Percentiles rank a stretch among this genome's conserved stretches.
phyloP scores from a whole-genome alignment of 1,140 invertebrate genomes.

The Pogonus chalceus region DNA sequence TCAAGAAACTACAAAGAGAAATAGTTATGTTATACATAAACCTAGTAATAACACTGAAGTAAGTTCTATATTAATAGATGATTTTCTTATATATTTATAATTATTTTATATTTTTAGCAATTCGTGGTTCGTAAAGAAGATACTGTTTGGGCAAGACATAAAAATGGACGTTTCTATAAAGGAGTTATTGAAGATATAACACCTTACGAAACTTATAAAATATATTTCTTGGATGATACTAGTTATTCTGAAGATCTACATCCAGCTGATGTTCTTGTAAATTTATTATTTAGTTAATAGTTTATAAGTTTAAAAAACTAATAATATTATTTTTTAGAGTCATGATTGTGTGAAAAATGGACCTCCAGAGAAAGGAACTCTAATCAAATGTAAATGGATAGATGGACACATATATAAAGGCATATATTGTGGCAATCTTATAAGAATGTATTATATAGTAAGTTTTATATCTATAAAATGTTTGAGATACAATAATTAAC shows the following conservation, averaged over 20 bases:
- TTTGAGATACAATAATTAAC: neutral
- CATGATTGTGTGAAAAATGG: neutral
- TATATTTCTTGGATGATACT: slow-evolving; percentile 51
- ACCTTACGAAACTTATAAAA: slow-evolving; percentile 44
- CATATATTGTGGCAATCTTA: slow-evolving; percentile 44
- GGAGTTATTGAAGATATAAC: slow-evolving; percentile 41
- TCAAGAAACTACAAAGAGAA: too few relatives aligned
- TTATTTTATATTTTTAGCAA: neutral
- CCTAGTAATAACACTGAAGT: too few relatives aligned
- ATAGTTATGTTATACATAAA: too few relatives aligned
- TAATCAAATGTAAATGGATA: slow-evolving; percentile 47
- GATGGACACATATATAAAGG: slow-evolving; percentile 49
- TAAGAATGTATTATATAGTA: slow-evolving; percentile 44
- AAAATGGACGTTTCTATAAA: slow-evolving; percentile 51
- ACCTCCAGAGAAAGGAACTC: slow-evolving; percentile 37
- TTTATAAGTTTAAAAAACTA: too few relatives aligned
- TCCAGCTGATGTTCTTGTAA: slow-evolving; percentile 42
- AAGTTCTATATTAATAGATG: too few relatives aligned
- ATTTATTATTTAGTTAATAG: slow-evolving; percentile 13
- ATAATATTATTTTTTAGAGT: neutral
- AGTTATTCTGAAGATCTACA: slow-evolving; percentile 52
- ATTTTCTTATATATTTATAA: too few relatives aligned
- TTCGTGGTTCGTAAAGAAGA: slow-evolving; percentile 18
- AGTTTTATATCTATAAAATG: slow-evolving; percentile 18
- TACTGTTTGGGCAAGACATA: slow-evolving; percentile 51